Conservation (phyloP, 2,113 vertebrate species). For the Elachura formosa region DNA sequence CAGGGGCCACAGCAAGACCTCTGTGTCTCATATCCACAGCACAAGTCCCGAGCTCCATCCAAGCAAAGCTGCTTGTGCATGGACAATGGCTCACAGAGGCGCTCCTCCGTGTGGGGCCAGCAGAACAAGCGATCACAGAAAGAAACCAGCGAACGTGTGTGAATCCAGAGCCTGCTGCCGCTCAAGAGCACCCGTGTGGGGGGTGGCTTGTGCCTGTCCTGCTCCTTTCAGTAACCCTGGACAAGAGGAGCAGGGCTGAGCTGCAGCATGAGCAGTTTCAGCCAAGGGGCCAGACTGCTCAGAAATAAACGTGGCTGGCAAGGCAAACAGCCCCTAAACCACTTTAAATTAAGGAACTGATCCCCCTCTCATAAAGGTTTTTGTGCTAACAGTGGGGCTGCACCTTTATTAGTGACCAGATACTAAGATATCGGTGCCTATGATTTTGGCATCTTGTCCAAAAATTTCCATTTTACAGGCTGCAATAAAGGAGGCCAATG, state of each 20-base stretch:
- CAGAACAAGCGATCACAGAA: not conserved
- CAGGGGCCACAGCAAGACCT: fast-evolving
- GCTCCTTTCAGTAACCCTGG: not conserved
- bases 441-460: not conserved
- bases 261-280: fast-evolving
- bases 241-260: not conserved
- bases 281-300: not conserved
- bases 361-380: not conserved
- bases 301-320: not conserved
- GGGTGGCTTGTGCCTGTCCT: not conserved
- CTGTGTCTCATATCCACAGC: not conserved
- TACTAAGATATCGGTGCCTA: not conserved
- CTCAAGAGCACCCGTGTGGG: fast-evolving
- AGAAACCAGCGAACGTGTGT: fast-evolving
- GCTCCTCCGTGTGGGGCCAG: fast-evolving
- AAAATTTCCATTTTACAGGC: not conserved
- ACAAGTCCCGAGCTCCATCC: fast-evolving
- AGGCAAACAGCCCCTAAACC: not conserved
- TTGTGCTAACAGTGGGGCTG: not conserved
- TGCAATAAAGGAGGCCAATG: not conserved
- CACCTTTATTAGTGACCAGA: not conserved
- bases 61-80: not conserved
- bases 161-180: not conserved
- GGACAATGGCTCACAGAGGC: fast-evolving
- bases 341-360: not conserved